Base-by-base conservation (phyloP, 1,140 invertebrate genomes). In the Pachypsylla venusta region DNA sequence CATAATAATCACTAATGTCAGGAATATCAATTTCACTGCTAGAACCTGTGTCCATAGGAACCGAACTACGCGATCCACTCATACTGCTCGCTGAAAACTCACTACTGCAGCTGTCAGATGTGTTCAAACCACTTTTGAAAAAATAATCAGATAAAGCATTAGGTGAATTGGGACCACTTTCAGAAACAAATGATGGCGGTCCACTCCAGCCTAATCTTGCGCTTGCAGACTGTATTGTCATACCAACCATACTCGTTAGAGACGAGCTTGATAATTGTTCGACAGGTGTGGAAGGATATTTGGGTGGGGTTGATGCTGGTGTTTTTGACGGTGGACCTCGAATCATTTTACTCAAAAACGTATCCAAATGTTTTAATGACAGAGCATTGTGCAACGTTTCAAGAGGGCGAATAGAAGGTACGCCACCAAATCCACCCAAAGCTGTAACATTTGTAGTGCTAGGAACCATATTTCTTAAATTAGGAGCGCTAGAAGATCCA, bases 331-430 rank as follows among this genome's bases (percentile, higher is more conserved):
- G 70, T 14, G 81, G 79, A 4, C 79, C 77, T 25, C 77, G 75
- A 0, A 86, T 89, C 77, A 92, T 88, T 64, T 82, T 79, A 64
- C 89, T 85, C 64, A 98, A 72, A 70, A 95, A 97, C 2, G 74
- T 74, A 69, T 95, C 92, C 63, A 98, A 71, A 69, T 97, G 89
- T 30, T 83, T 81, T 62, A 96, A 75, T 25, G 92, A 96, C 60
- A 98, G 73, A 25, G 92, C 89, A 74, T 98, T 97, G 74, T 98
- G 93, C 27, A 98, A 74, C 2, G 94, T 98, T 74, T 98, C 93
- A 67, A 98, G 70, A 1, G 93, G 92, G 53, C 92, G 80, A 63
- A 98, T 93, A 1, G 89, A 84, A 30, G 93, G 93, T 48, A 96
- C 92, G 64, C 90, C 86, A 25, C 85, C 86, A 69, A 87, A 89